Base-by-base conservation (phyloP, 2,888 invertebrate species). In the Tenthredo scrophulariae region DNA sequence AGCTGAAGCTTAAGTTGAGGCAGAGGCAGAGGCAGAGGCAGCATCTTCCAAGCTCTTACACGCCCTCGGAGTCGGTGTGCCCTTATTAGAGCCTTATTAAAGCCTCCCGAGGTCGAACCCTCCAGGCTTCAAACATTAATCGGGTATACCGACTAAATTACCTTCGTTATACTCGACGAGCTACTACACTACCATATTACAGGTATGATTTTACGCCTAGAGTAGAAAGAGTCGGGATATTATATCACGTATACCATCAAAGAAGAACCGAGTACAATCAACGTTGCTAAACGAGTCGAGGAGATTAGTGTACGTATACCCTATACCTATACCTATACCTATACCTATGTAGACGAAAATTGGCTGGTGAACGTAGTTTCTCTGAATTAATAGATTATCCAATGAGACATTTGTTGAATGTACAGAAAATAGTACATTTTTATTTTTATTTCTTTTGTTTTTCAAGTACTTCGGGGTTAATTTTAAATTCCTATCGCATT, bases 41-140 rank as follows among this genome's bases (percentile, higher is more conserved):
- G 26, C 80, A 10, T 80, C 80, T 80, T 80, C 80, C 33, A n/a
- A 5, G 26, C 40, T 80, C 40, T 33, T 80, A 50, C 80, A 80
- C 62, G 80, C 80, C 80, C 80, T 62, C 80, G 58, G 80, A 62
- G 80, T 80, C 80, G 62, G 80, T 62, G 37, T 80, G 80, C 80
- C 80, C 80, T 80, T 80, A 80, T 80, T 80, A 80, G 80, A 62
- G 80, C 80, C 80, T 80, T 80, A 80, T 80, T 80, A 80, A 80
- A 80, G 54, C 80, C 62, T 80, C 13, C 62, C 80, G 80, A 80
- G 80, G 80, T 80, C 80, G 80, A 80, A 80, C 72, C 37, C 67
- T 67, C 10, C 80, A 33, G 62, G 80, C 80, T 80, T 62, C 29
- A 80, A 80, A 80, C 80, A 80, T 80, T 80, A 80, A 80, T 80